Conservation (phyloP, 2,888 invertebrate species). For the Oxystoma pomonae region DNA sequence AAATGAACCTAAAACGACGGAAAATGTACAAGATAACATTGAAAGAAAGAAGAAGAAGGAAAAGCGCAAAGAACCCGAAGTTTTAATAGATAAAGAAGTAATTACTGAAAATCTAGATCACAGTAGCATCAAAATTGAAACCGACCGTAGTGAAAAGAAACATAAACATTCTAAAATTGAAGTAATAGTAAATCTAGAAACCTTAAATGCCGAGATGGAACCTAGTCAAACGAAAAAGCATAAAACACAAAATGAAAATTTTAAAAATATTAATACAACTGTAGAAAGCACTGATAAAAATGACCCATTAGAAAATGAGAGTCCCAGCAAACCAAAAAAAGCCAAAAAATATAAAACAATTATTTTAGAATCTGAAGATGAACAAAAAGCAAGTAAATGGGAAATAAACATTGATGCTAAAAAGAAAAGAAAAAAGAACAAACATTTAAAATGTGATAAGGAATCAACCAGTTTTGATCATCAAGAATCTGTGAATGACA, state of each 20-base stretch:
- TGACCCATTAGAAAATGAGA: not conserved
- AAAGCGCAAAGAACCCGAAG: constrained; percentile 2
- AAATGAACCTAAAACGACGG: too few species aligned
- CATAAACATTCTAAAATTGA: not conserved
- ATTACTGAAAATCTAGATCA: not conserved
- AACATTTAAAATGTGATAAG: too few species aligned
- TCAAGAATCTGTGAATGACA: too few species aligned
- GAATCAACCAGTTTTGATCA: too few species aligned
- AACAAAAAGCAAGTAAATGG: not conserved
- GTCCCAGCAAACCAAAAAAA: not conserved
- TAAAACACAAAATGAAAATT: not conserved
- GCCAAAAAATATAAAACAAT: not conserved
- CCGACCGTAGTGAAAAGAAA: not conserved
- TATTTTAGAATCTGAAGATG: not conserved
- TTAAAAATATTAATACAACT: not conserved
- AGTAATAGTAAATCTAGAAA: not conserved
- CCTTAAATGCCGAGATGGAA: too few species aligned
- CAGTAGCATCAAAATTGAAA: not conserved
- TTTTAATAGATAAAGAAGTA: not conserved
- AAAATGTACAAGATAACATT: too few species aligned
- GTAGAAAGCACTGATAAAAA: not conserved
- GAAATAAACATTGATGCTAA: not conserved
- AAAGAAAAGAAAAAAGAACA: not conserved
- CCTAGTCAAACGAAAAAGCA: not conserved
- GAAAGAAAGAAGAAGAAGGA: constrained; percentile 3